A percentile compares a stretch with the other conserved stretches of the same genome.
phyloP scores from a whole-genome alignment of 2,888 invertebrate genomes.

The Steinernema scapterisci region DNA sequence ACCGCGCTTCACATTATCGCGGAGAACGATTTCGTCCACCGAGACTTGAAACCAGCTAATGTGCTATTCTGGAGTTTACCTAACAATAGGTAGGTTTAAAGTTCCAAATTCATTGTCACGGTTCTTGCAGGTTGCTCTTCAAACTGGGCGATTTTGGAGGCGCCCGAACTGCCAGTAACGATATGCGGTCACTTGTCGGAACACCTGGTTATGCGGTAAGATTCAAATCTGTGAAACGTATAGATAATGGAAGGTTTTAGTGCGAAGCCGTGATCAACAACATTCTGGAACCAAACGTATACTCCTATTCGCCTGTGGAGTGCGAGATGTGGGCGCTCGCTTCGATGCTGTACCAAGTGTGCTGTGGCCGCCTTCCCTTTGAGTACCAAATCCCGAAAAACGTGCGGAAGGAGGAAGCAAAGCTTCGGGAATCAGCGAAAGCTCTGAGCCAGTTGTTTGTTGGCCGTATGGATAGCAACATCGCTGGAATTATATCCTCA shows the following conservation, averaged over 20 bases:
- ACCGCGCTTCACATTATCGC: slow-evolving; percentile 16
- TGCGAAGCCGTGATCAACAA: slow-evolving; percentile 28
- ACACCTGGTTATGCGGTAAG: slow-evolving; percentile 5
- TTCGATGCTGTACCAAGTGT: slow-evolving; percentile 20
- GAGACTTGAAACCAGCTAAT: slow-evolving; percentile 49
- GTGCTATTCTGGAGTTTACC: slow-evolving; percentile 47
- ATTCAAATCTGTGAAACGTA: not conserved
- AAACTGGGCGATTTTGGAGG: slow-evolving; percentile 59
- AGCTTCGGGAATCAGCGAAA: not conserved
- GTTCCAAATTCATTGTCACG: not conserved
- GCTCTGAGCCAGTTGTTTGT: not conserved
- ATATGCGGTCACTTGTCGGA: slow-evolving; percentile 4
- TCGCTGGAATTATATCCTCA: not conserved
- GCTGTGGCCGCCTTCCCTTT: slow-evolving; percentile 17
- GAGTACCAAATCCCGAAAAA: not conserved
- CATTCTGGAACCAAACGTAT: not conserved
- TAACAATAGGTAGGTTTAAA: not conserved
- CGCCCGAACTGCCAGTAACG: not conserved
- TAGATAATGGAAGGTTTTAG: not conserved
- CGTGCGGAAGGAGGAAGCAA: not conserved
- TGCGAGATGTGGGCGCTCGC: slow-evolving; percentile 10
- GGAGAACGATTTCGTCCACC: slow-evolving; percentile 31
- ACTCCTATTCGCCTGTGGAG: slow-evolving; percentile 21
- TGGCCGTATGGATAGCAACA: not conserved
- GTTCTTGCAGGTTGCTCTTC: slow-evolving; percentile 33